Conservation (phyloP, 1,140 invertebrate species). For the Aphaenogaster floridana region DNA sequence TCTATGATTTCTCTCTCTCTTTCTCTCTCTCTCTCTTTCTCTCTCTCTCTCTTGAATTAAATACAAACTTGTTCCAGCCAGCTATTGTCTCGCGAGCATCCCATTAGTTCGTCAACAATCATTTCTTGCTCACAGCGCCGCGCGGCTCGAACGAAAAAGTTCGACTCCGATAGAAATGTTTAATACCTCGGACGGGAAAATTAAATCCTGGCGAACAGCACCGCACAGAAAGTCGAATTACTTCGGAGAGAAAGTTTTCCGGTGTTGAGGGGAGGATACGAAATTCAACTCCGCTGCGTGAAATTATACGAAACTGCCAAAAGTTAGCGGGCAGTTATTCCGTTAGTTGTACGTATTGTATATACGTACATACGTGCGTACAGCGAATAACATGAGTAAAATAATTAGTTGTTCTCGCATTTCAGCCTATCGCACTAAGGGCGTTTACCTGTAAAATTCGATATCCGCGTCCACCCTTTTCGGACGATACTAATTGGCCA, state of each 20-base stretch:
- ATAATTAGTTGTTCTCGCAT: constrained; percentile 48
- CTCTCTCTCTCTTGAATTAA: background rate
- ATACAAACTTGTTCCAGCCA: constrained; percentile 26
- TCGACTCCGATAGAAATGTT: constrained; percentile 53
- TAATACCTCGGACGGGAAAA: constrained; percentile 45
- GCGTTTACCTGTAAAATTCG: constrained; percentile 50
- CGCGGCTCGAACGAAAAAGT: constrained; percentile 48
- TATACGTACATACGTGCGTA: constrained; percentile 12
- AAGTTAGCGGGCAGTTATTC: constrained; percentile 44
- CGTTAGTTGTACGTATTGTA: constrained; percentile 11
- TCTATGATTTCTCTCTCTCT: background rate
- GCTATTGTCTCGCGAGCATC: constrained; percentile 40
- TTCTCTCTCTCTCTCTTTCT: background rate
- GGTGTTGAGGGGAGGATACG: background rate
- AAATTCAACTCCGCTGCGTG: constrained; percentile 43
- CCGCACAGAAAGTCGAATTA: constrained; percentile 60
- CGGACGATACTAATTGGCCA: constrained; percentile 53
- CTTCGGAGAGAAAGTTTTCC: constrained; percentile 41
- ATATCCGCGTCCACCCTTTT: constrained; percentile 8
- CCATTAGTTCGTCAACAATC: constrained; percentile 57
- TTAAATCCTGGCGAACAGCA: constrained; percentile 47
- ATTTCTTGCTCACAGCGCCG: constrained; percentile 16
- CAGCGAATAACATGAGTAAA: constrained; percentile 34
- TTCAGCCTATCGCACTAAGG: constrained; percentile 8
- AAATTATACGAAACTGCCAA: constrained; percentile 55